Evolutionary conservation across 1,140 invertebrate species (phyloP), one percentile per base, ranked within the genome.

Genomic region (Dendrolimus kikuchii): DNA sequence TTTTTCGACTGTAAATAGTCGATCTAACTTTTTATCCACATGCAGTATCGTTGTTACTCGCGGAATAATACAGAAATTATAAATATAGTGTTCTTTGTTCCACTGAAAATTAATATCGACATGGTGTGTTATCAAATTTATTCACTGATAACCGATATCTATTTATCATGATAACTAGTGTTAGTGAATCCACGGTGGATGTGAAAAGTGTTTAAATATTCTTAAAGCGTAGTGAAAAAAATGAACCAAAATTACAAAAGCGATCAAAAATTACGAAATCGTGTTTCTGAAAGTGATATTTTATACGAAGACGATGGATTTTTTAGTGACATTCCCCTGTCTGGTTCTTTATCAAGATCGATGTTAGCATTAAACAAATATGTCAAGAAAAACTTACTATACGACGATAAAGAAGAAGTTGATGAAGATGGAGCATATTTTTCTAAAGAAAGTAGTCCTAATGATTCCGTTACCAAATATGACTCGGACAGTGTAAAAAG

Each of bases 1-100:
- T 81, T 77, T 82, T 81, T 66, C 64, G 51, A 67, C 59, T 71
- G 72, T 77, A 77, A 81, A 81, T 74, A 81, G 68, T 80, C 58
- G 59, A 57, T 46, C 55, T 59, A 64, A 60, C 64, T 68, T 73
- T 64, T 56, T 65, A 57, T 57, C 61, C 62, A 59, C 57, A 59
- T 57, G 44, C 64, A 56, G 63, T 67, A 57, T 62, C 46, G 56
- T 54, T 71, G 60, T 66, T 63, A 59, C 56, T 55, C 46, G 49
- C 53, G 7, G 49, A 46, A n/a, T 53, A 55, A 57, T 55, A 46
- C 51, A 47, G 50, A 38, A 45, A 47, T 54, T 40, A 41, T 41
- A 40, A 37, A 23, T 5, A 7, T 37, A n/a, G 44, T 51, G 44
- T 53, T 38, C 23, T 23, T 23, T 23, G 23, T 23, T 23, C 23